phyloP scores from a whole-genome alignment of 2,797 vertebrate species.

The Eutrigla gurnardus region DNA sequence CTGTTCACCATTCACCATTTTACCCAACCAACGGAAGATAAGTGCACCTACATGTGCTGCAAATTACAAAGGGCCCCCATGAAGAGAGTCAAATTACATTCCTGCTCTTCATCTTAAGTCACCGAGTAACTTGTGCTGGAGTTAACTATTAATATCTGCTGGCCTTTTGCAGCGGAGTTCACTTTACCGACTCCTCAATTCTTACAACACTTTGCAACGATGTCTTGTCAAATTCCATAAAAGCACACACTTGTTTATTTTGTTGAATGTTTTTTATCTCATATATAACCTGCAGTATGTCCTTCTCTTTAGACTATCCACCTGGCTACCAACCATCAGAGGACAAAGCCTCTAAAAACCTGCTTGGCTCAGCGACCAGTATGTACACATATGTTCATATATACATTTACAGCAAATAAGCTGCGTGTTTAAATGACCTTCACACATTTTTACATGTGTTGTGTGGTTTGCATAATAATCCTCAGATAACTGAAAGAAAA shows the following conservation, averaged over 20 bases:
- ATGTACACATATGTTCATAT: constrained; percentile 69
- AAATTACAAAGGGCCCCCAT: neutral
- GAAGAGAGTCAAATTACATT: constrained; percentile 12
- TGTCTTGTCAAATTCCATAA: neutral
- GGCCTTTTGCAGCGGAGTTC: neutral
- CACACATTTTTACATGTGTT: neutral
- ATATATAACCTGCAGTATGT: constrained; percentile 32
- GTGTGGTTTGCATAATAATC: neutral
- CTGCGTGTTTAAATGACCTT: neutral
- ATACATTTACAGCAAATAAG: neutral
- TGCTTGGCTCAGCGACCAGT: constrained; percentile 98
- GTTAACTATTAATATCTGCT: constrained; percentile 25
- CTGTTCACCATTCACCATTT: neutral
- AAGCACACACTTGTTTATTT: neutral
- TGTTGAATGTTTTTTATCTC: neutral
- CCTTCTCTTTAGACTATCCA: constrained; percentile 88
- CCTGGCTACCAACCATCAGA: constrained; percentile 92
- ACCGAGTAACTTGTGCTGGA: constrained; percentile 9
- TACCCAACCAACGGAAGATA: neutral
- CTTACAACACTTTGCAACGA: neutral
- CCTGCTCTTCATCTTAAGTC: constrained; percentile 3
- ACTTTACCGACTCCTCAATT: neutral
- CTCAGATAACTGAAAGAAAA: neutral
- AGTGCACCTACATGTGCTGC: neutral
- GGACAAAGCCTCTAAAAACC: constrained; percentile 95